Conservation (phyloP, 1,140 invertebrate genomes). For the Mycetomoellerius zeteki region DNA sequence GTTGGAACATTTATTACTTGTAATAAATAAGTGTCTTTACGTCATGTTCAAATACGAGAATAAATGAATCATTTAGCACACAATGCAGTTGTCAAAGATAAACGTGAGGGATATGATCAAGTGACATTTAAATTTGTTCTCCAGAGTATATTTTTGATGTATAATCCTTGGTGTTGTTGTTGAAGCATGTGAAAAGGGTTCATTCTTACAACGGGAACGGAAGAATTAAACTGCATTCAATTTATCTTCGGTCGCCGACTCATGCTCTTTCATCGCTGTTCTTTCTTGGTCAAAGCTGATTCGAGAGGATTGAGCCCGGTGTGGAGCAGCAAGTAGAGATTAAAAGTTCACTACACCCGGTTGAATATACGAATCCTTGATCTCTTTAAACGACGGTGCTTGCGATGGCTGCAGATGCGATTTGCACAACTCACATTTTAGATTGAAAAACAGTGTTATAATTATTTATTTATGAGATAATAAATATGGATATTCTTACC, state of each 20-base stretch:
- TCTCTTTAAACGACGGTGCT: neutral
- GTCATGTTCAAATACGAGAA: neutral
- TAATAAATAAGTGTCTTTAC: neutral
- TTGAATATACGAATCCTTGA: constrained; percentile 13
- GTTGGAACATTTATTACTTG: neutral
- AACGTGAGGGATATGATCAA: constrained; percentile 2
- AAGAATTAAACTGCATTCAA: constrained; percentile 67
- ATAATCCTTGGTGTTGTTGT: constrained; percentile 6
- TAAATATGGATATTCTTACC: neutral
- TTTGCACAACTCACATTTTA: neutral
- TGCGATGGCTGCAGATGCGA: neutral
- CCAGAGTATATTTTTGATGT: constrained; percentile 11
- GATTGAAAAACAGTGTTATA: neutral
- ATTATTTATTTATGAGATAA: constrained; percentile 11
- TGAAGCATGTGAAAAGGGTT: neutral
- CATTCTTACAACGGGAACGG: constrained; percentile 47
- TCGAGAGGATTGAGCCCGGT: constrained; percentile 52
- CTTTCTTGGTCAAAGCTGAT: constrained; percentile 60
- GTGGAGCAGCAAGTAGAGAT: constrained; percentile 13
- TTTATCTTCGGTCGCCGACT: constrained; percentile 53
- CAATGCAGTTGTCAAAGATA: neutral
- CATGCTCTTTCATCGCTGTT: constrained; percentile 60
- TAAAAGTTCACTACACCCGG: constrained; percentile 50
- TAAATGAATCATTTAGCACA: too few relatives aligned
- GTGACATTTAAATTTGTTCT: constrained; percentile 1